These are phyloP conservation scores for Biston stratarius DNA, from an alignment of 2,888 invertebrate genomes.

Conservation along the genomic window DNA sequence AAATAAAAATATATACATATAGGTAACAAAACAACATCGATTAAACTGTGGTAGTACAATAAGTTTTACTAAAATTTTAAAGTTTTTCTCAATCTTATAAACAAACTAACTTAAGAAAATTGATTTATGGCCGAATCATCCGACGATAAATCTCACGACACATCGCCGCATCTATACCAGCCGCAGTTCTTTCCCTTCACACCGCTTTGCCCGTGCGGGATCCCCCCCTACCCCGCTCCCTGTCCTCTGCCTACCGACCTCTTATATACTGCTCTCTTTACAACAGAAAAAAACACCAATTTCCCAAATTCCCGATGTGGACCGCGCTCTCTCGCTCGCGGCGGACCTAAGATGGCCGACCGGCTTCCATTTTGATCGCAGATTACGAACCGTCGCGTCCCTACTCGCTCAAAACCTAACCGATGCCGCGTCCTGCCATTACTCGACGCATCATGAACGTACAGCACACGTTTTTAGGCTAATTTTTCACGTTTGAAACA, in stretches of 20 bases:
- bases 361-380: conserved; percentile 86
- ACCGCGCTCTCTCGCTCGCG: conserved; percentile 81
- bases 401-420: conserved; percentile 80
- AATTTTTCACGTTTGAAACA: conserved; percentile 79
- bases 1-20: too few species aligned
- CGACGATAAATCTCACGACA: conserved; percentile 60
- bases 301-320: conserved; percentile 85
- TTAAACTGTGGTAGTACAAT: too few species aligned
- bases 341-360: conserved; percentile 83
- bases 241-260: conserved; percentile 82
- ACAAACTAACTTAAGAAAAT: conserved; percentile 33
- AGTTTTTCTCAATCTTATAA: not conserved
- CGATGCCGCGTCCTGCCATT: conserved; percentile 69
- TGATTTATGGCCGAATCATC: conserved; percentile 61
- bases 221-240: conserved; percentile 69
- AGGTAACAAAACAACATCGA: too few species aligned
- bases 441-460: conserved; percentile 71
- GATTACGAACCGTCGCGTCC: conserved; percentile 79
- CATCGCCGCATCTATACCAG: conserved; percentile 52
- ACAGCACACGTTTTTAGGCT: conserved; percentile 83
- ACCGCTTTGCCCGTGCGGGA: conserved; percentile 83
- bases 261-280: conserved; percentile 86
- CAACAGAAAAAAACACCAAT: conserved; percentile 85
- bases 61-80: too few species aligned
- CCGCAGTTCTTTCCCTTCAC: conserved; percentile 84